These are phyloP conservation scores for Pseudomyrmex pallidus DNA, from an alignment of 1,140 invertebrate genomes.

Conservation along the genomic window DNA sequence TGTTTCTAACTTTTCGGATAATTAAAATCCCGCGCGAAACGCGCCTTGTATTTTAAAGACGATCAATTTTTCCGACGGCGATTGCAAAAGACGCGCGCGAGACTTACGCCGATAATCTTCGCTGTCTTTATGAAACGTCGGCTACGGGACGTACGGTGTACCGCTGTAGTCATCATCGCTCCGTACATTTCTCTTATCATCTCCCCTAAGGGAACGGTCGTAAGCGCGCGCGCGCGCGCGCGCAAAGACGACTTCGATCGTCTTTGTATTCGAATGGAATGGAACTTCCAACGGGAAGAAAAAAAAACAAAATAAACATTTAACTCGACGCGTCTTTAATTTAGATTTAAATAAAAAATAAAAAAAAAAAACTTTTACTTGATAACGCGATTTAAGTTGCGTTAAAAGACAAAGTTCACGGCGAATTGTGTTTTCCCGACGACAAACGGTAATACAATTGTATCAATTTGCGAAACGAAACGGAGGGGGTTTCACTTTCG, in stretches of 20 bases:
- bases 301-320: neutral
- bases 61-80: neutral
- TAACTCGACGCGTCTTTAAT: neutral
- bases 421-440: too few species aligned
- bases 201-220: conserved; percentile 10
- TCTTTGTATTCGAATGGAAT: neutral
- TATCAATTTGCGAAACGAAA: neutral
- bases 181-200: conserved; percentile 39
- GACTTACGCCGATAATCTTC: neutral
- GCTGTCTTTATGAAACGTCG: conserved; percentile 16
- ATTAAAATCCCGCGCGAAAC: neutral
- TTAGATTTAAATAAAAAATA: neutral
- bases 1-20: too few species aligned
- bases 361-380: neutral
- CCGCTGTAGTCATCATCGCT: conserved; percentile 15
- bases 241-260: neutral
- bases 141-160: neutral
- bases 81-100: conserved; percentile 10
- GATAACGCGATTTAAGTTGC: neutral
- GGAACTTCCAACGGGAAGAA: neutral
- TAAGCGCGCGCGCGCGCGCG: neutral
- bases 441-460: too few species aligned
- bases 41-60: neutral
- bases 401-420: conserved; percentile 8
- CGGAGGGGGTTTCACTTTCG: neutral